Evolutionary conservation across 2,797 vertebrate species (phyloP).

Genomic region (Notolabrus celidotus): DNA sequence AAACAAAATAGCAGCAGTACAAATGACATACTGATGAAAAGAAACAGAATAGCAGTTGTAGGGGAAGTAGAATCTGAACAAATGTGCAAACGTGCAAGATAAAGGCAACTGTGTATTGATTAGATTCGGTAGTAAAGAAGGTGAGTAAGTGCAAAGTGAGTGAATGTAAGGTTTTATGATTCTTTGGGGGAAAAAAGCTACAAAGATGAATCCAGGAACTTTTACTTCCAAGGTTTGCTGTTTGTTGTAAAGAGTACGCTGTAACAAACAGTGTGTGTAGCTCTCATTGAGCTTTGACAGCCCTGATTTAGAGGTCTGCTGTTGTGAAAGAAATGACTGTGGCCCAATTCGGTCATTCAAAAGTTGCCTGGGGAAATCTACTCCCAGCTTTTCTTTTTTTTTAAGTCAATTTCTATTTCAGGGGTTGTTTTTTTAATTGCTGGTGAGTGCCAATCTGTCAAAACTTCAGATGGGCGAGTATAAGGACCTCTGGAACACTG

Average conservation of each 20-base stretch:
- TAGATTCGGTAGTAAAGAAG: no score
- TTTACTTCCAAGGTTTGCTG: neutral
- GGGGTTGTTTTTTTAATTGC: neutral
- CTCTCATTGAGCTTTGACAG: conserved; percentile 31
- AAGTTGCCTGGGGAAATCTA: conserved; percentile 40
- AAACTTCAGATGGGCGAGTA: neutral
- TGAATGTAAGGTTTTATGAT: no score
- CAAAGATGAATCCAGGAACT: no score
- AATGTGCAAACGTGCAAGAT: no score
- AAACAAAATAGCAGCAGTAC: no score
- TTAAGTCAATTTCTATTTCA: conserved; percentile 19
- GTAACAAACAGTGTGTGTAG: conserved; percentile 45
- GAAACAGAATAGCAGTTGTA: no score
- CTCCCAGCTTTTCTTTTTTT: neutral
- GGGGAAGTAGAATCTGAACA: no score
- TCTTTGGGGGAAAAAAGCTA: no score
- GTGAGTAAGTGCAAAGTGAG: no score
- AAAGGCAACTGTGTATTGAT: no score
- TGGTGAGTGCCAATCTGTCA: conserved; percentile 2
- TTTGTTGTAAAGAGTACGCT: conserved; percentile 22
- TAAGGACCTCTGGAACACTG: neutral
- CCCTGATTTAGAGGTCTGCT: conserved; percentile 22
- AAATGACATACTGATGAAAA: no score
- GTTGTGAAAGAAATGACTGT: conserved; percentile 39
- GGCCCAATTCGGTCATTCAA: conserved; percentile 41